A percentile compares a stretch with the other conserved stretches of the same genome.
Conservation (phyloP, 2,888 invertebrate genomes). For the Heliconius sara region DNA sequence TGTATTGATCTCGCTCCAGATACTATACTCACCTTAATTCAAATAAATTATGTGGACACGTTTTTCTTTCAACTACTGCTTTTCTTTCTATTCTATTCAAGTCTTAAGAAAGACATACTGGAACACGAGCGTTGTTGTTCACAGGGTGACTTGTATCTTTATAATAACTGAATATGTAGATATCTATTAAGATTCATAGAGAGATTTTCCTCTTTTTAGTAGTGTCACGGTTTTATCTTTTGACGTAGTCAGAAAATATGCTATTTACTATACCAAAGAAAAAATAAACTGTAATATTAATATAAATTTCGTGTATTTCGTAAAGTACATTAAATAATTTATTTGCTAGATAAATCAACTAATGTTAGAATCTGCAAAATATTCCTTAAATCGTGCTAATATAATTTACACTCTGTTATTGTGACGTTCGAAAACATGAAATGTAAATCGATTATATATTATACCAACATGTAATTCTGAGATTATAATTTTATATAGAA, state of each 20-base stretch:
- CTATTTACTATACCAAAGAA: not conserved
- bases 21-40: slow-evolving; percentile 57
- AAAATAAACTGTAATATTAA: not conserved
- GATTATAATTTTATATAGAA: not conserved
- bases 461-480: not conserved
- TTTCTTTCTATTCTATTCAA: not conserved
- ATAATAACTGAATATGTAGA: not conserved
- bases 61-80: not conserved
- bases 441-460: not conserved
- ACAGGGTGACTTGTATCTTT: not conserved
- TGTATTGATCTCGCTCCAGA: slow-evolving; percentile 62
- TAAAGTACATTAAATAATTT: not conserved
- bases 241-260: not conserved
- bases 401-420: slow-evolving; percentile 28
- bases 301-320: not conserved
- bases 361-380: slow-evolving; percentile 6
- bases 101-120: not conserved
- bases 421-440: not conserved
- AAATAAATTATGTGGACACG: slow-evolving; percentile 19
- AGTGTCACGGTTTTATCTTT: not conserved
- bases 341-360: slow-evolving; percentile 15
- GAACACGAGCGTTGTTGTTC: not conserved
- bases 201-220: not conserved
- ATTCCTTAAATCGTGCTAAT: slow-evolving; percentile 27
- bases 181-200: not conserved